phyloP scores from a whole-genome alignment of 1,140 invertebrate species.

The Kradibia gibbosae region DNA sequence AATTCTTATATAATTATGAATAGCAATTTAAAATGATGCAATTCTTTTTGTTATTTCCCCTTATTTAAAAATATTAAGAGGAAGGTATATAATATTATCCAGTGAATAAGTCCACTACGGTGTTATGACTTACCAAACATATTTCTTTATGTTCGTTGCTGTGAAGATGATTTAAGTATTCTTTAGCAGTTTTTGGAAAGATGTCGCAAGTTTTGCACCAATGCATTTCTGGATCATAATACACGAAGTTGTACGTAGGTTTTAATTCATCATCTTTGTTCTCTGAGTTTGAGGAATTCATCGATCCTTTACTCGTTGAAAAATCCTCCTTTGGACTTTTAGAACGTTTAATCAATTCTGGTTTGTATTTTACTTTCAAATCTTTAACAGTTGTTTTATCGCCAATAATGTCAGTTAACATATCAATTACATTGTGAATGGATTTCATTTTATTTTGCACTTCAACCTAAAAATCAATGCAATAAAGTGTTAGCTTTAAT shows the following conservation, averaged over 20 bases:
- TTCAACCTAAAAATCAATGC: conserved; percentile 77
- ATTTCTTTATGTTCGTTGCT: conserved; percentile 81
- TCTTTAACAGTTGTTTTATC: conserved; percentile 76
- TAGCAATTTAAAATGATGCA: too few relatives aligned
- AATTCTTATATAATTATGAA: too few relatives aligned
- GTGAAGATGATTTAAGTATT: conserved; percentile 88
- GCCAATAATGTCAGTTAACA: conserved; percentile 85
- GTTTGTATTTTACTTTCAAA: conserved; percentile 66
- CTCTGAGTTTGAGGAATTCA: conserved; percentile 65
- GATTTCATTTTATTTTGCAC: conserved; percentile 87
- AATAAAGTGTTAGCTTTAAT: background rate
- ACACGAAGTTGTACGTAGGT: conserved; percentile 82
- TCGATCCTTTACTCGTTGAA: conserved; percentile 59
- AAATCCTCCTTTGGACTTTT: conserved; percentile 69
- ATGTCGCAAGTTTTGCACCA: conserved; percentile 90
- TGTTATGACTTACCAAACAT: conserved; percentile 70
- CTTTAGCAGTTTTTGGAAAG: conserved; percentile 88
- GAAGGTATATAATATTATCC: background rate
- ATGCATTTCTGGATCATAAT: conserved; percentile 90
- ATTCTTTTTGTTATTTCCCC: too few relatives aligned
- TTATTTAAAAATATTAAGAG: too few relatives aligned
- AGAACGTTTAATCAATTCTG: conserved; percentile 61
- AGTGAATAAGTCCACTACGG: background rate
- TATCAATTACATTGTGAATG: conserved; percentile 87
- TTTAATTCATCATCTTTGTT: conserved; percentile 62